Evolutionary conservation across 2,797 vertebrate genomes (phyloP).

Genomic region (Cynopterus sphinx): DNA sequence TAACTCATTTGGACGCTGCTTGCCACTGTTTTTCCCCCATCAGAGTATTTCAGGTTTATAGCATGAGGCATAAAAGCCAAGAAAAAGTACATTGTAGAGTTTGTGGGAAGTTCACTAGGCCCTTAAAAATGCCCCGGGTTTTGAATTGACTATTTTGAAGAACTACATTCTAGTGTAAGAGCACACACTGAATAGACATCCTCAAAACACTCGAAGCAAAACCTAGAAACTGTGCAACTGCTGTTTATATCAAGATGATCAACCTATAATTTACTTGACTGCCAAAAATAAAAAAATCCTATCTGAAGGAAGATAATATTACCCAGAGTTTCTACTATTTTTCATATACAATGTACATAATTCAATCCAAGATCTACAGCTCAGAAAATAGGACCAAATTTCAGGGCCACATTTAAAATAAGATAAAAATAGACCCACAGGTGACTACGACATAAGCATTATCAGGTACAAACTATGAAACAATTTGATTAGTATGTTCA

Average conservation of each 20-base stretch:
- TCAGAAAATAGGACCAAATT: not conserved
- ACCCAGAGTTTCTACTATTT: not conserved
- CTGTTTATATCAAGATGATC: not conserved
- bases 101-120: not conserved
- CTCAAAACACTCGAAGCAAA: not conserved
- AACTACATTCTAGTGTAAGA: not conserved
- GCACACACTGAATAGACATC: not conserved
- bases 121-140: not conserved
- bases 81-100: not conserved
- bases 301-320: not conserved
- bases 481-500: not conserved
- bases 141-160: not conserved
- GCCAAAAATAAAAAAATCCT: not conserved
- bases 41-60: not conserved
- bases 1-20: not conserved
- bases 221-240: not conserved
- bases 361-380: not conserved
- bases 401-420: not conserved
- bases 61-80: not conserved
- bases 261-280: not conserved
- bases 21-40: too few relatives aligned
- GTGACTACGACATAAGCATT: not conserved
- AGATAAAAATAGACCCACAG: not conserved
- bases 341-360: not conserved
- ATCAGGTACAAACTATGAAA: not conserved